phyloP scores from a whole-genome alignment of 1,140 invertebrate genomes.

The Lamellibrachia luymesi region DNA sequence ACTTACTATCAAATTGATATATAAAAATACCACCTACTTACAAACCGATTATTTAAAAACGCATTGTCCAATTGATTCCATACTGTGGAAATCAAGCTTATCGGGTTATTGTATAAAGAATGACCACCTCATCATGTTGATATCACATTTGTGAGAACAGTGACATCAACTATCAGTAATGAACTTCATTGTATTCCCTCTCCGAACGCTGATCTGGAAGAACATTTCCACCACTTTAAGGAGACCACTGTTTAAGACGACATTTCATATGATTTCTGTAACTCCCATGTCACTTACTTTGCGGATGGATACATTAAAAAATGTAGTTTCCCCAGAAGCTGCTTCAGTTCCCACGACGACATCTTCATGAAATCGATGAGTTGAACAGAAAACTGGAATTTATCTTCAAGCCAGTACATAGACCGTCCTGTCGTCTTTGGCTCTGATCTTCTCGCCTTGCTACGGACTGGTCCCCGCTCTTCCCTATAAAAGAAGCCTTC shows the following conservation, averaged over 20 bases:
- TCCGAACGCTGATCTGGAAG: no score
- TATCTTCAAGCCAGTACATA: background rate
- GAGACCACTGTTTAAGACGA: background rate
- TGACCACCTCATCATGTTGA: no score
- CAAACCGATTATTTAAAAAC: no score
- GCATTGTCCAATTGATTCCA: no score
- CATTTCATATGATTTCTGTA: background rate
- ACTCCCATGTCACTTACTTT: background rate
- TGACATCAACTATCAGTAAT: no score
- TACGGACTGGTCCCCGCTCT: background rate
- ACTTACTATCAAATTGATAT: no score
- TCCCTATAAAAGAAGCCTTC: background rate
- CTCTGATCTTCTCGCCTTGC: background rate
- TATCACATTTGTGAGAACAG: no score
- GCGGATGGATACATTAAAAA: background rate
- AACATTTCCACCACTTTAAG: background rate
- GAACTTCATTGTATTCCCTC: no score
- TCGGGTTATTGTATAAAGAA: no score
- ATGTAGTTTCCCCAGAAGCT: background rate
- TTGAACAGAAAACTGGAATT: background rate
- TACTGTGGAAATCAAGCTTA: no score
- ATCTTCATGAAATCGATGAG: background rate
- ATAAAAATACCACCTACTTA: no score
- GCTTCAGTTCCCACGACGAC: background rate
- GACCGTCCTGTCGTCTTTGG: background rate